phyloP scores from a whole-genome alignment of 2,888 invertebrate genomes.

The Caradrina clavipalpis region DNA sequence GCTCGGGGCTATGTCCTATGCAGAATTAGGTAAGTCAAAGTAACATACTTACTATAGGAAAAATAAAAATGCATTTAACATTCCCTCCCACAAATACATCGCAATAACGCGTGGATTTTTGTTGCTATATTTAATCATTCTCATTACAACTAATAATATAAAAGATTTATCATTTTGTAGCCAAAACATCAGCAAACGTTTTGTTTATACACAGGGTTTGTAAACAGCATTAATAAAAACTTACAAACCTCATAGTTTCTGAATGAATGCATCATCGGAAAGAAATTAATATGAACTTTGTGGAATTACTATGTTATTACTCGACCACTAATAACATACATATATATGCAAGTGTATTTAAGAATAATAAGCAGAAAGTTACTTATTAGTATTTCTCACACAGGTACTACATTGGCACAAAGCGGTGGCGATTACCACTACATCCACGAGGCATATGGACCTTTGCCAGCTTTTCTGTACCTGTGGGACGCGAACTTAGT shows the following conservation, averaged over 20 bases:
- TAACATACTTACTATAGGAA: neutral
- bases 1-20: conserved; percentile 98
- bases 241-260: neutral
- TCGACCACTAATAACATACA: no score
- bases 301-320: no score
- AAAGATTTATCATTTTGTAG: neutral
- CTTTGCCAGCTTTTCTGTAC: conserved; percentile 97
- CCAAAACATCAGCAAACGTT: neutral
- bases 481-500: conserved; percentile 99
- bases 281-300: neutral
- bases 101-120: neutral
- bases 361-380: neutral
- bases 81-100: neutral
- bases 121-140: no score
- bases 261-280: no score
- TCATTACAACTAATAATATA: no score
- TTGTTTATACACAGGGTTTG: neutral
- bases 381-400: conserved; percentile 9
- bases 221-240: neutral
- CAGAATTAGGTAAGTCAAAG: conserved; percentile 94
- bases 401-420: conserved; percentile 95
- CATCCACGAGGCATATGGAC: conserved; percentile 97
- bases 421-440: conserved; percentile 99
- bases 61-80: neutral
- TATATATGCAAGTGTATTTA: no score